phyloP scores from a whole-genome alignment of 2,113 vertebrate species.

The Edolisoma coerulescens region DNA sequence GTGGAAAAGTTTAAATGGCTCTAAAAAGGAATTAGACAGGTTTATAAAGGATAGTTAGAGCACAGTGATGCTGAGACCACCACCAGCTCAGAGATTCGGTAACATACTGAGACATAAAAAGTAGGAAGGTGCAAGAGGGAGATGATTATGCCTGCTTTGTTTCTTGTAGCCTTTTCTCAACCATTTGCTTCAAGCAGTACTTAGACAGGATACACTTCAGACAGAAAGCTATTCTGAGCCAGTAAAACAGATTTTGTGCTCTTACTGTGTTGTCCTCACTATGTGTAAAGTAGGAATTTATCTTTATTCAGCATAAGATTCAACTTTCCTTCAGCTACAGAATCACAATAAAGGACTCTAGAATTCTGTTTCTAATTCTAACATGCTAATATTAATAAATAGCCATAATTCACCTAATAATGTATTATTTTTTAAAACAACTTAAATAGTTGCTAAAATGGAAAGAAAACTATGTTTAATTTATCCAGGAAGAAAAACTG shows the following conservation, averaged over 20 bases:
- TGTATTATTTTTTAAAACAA: neutral
- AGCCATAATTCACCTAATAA: neutral
- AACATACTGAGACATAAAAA: neutral
- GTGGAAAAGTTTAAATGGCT: neutral
- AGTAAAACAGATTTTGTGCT: neutral
- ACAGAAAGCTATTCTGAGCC: conserved; percentile 9
- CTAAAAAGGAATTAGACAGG: neutral
- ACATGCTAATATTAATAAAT: neutral
- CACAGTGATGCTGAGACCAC: neutral
- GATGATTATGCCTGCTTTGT: neutral
- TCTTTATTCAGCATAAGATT: neutral
- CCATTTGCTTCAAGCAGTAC: neutral
- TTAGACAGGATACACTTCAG: neutral
- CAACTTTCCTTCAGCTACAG: neutral
- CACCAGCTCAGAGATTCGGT: neutral
- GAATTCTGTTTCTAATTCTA: neutral
- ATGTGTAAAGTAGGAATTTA: neutral
- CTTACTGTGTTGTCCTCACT: neutral
- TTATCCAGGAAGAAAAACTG: neutral
- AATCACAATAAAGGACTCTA: neutral
- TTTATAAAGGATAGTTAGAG: neutral
- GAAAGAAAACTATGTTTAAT: neutral
- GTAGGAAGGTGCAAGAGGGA: neutral
- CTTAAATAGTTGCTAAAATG: neutral
- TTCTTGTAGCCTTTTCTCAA: neutral